A percentile compares a stretch with the other conserved stretches of the same genome.
Evolutionary conservation across 1,140 invertebrate species (phyloP).

Genomic region (Sycophaga agraensis): DNA sequence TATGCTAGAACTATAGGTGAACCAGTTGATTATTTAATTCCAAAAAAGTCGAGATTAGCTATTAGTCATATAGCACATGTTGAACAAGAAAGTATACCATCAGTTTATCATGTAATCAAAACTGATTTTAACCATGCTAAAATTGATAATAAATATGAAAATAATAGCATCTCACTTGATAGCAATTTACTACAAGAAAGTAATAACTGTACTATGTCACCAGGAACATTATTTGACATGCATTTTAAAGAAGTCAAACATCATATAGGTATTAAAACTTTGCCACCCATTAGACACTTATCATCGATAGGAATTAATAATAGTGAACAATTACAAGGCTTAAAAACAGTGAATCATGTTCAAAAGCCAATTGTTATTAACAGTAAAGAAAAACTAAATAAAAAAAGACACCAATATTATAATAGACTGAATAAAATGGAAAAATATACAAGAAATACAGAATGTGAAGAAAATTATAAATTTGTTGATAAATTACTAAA

Average conservation of each 20-base stretch:
- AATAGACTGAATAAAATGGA: conserved; percentile 1
- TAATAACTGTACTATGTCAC: conserved; percentile 47
- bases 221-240: conserved; percentile 50
- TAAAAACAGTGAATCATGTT: not conserved
- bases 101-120: not conserved
- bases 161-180: conserved; percentile 22
- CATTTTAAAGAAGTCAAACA: conserved; percentile 48
- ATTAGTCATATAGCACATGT: not conserved
- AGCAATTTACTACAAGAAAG: conserved; percentile 33
- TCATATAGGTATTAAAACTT: conserved; percentile 58
- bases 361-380: not conserved
- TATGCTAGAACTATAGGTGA: conserved; percentile 73
- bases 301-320: not conserved
- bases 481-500: conserved; percentile 16
- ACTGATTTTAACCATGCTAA: not conserved
- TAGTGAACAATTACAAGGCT: not conserved
- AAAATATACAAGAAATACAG: not conserved
- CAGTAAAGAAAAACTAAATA: not conserved
- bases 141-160: conserved; percentile 6
- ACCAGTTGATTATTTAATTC: conserved; percentile 55
- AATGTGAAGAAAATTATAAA: conserved; percentile 14
- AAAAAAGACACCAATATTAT: conserved; percentile 1
- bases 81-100: not conserved
- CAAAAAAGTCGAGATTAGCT: conserved; percentile 48
- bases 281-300: conserved; percentile 55